Evolutionary conservation across 2,888 invertebrate species (phyloP).

Genomic region (Macrosiphum euphorbiae): DNA sequence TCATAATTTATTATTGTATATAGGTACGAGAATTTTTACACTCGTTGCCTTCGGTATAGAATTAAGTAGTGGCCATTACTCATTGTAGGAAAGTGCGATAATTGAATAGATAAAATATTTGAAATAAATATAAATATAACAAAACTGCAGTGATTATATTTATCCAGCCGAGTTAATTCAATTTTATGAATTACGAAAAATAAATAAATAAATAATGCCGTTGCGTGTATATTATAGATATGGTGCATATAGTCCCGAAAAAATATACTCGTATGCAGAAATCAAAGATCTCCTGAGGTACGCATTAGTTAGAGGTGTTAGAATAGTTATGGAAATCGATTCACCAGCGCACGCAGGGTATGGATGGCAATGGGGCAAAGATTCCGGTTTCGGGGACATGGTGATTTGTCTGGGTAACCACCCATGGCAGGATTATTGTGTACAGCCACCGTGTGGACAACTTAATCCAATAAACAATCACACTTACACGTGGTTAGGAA

Average conservation of each 20-base stretch:
- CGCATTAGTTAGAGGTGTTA: slow-evolving; percentile 84
- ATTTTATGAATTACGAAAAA: not conserved
- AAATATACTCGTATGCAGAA: slow-evolving; percentile 79
- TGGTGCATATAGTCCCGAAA: slow-evolving; percentile 80
- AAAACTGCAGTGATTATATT: not conserved
- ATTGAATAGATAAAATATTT: not conserved
- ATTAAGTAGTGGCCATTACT: too few relatives aligned
- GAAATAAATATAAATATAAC: not conserved
- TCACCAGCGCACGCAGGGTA: slow-evolving; percentile 85
- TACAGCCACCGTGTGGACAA: slow-evolving; percentile 89
- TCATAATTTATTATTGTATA: too few relatives aligned
- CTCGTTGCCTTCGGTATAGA: too few relatives aligned
- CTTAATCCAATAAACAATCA: slow-evolving; percentile 83
- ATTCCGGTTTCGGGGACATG: slow-evolving; percentile 75
- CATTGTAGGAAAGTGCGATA: not conserved
- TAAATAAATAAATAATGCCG: not conserved
- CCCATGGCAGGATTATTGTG: slow-evolving; percentile 81
- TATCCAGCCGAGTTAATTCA: not conserved
- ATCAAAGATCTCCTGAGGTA: slow-evolving; percentile 80
- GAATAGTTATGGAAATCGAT: slow-evolving; percentile 90
- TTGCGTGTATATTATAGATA: slow-evolving; percentile 72
- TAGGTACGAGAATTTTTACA: too few relatives aligned
- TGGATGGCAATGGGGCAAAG: slow-evolving; percentile 87
- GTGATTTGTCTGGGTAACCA: slow-evolving; percentile 78
- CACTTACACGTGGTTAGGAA: slow-evolving; percentile 77